Percentiles rank a stretch among this genome's conserved stretches.
These are phyloP conservation scores for Amblyjoppa proteus DNA, from an alignment of 2,888 invertebrate genomes.

Conservation along the genomic window DNA sequence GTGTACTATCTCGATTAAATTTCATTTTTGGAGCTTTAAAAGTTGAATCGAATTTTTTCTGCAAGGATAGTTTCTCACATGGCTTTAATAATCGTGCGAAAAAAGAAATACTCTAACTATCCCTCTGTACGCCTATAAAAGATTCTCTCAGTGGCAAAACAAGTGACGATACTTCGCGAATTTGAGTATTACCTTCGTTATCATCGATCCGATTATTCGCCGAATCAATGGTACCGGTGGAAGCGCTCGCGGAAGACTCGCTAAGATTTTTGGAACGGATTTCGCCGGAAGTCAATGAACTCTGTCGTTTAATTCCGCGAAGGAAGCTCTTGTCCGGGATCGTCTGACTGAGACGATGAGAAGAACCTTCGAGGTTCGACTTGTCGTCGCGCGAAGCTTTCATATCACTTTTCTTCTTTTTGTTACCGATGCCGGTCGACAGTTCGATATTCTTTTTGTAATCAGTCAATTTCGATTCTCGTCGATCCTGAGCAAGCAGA, in stretches of 20 bases:
- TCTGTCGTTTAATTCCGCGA: slow-evolving; percentile 60
- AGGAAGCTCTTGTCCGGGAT: slow-evolving; percentile 44
- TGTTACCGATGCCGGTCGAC: not conserved
- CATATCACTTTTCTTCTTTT: slow-evolving; percentile 22
- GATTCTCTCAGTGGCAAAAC: slow-evolving; percentile 72
- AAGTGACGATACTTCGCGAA: slow-evolving; percentile 62
- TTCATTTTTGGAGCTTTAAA: not conserved
- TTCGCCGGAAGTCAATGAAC: slow-evolving; percentile 50
- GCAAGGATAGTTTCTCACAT: not conserved
- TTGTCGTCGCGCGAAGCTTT: slow-evolving; percentile 42
- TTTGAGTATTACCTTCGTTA: slow-evolving; percentile 45
- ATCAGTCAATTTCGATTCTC: slow-evolving; percentile 12
- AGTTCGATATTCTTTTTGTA: not conserved
- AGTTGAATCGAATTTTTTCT: not conserved
- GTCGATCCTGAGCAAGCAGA: slow-evolving; percentile 1
- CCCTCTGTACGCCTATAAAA: slow-evolving; percentile 72
- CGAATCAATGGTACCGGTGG: slow-evolving; percentile 53
- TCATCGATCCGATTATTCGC: slow-evolving; percentile 43
- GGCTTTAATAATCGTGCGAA: not conserved
- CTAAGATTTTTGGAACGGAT: slow-evolving; percentile 54
- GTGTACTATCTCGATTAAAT: not conserved
- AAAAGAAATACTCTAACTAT: slow-evolving; percentile 59
- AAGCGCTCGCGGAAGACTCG: slow-evolving; percentile 63
- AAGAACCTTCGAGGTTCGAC: slow-evolving; percentile 30
- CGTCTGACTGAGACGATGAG: slow-evolving; percentile 13